Evolutionary conservation across 2,888 invertebrate species (phyloP), one percentile per base, ranked within the genome.

Genomic region (Chesias legatella): DNA sequence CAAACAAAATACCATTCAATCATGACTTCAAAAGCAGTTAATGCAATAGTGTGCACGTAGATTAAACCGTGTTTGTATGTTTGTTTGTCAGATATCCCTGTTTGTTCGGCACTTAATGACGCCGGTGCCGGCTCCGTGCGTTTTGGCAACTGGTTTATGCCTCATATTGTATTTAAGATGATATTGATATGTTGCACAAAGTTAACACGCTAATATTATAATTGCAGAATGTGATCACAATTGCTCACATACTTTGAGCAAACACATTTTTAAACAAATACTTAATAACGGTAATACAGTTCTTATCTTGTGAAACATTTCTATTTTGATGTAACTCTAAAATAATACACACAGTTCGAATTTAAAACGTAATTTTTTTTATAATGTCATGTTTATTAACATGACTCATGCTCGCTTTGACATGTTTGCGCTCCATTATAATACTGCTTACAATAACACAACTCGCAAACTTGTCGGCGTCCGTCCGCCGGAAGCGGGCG

Each of bases 101-200:
- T 73, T 71, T 70, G 58, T 51, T 20, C 44, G 51, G 33, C 59
- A 61, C 68, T 68, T 67, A 66, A 65, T 66, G 65, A 66, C 49
- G 37, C 25, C 38, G 24, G 33, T 32, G 43, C 38, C 44, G 33
- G 36, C 49, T 43, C 36, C 42, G 51, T 31, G 49, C 50, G 50
- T 39, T 51, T 23, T 32, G 44, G 47, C 41, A 30, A 45, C 13
- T 5, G 13, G 13, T 5, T 41, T 33, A 26, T 8, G 26, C 31
- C 20, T 6, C 10, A 7, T 37, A 17, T 27, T 13, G 22, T 10
- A 10, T 8, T 20, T 9, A 21, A 17, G 13, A 27, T 11, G 10
- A 13, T 7, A 21, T 27, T 10, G 23, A 29, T 9, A 36, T 20
- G 1, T 29, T 20, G 29, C 29, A 37, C 33, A 17, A 17, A 17